Percentiles rank a stretch among this genome's conserved stretches.
These are phyloP conservation scores for Anagrus nilaparvatae DNA, from an alignment of 1,140 invertebrate genomes.

Conservation along the genomic window DNA sequence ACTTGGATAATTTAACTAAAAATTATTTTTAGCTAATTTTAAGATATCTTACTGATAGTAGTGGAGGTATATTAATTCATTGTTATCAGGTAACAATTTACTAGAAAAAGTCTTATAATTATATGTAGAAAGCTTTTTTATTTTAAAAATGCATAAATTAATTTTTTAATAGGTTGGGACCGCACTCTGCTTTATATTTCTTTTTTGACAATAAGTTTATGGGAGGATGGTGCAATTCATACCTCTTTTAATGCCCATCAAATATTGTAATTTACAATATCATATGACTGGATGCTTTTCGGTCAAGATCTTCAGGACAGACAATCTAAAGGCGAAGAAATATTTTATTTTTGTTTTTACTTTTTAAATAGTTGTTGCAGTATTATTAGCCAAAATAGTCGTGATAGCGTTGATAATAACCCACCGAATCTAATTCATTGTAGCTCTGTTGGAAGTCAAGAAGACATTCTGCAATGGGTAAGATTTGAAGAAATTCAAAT, in stretches of 20 bases:
- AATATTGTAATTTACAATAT: slow-evolving; percentile 73
- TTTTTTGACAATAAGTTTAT: slow-evolving; percentile 64
- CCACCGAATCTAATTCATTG: slow-evolving; percentile 36
- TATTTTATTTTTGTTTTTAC: slow-evolving; percentile 75
- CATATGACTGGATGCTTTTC: slow-evolving; percentile 82
- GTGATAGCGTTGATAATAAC: slow-evolving; percentile 42
- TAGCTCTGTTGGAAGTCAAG: slow-evolving; percentile 30
- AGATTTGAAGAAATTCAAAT: slow-evolving; percentile 8
- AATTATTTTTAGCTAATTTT: slow-evolving; percentile 73
- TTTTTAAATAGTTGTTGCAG: slow-evolving; percentile 52
- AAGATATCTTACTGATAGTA: slow-evolving; percentile 57
- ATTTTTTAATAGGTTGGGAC: slow-evolving; percentile 63
- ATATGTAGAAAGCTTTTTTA: no score
- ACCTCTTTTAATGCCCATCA: slow-evolving; percentile 54
- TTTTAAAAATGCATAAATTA: no score
- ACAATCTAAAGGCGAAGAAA: slow-evolving; percentile 68
- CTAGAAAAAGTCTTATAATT: no score
- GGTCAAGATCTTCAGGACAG: slow-evolving; percentile 69
- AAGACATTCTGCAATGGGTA: slow-evolving; percentile 42
- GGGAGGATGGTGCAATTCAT: slow-evolving; percentile 78
- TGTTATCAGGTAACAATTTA: slow-evolving; percentile 74
- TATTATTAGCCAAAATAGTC: slow-evolving; percentile 45
- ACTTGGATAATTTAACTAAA: slow-evolving; percentile 64
- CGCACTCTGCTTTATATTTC: slow-evolving; percentile 75
- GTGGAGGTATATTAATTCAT: slow-evolving; percentile 67